These are phyloP conservation scores for Geotrypetes seraphini DNA, from an alignment of 2,797 vertebrate species.

Conservation along the genomic window DNA sequence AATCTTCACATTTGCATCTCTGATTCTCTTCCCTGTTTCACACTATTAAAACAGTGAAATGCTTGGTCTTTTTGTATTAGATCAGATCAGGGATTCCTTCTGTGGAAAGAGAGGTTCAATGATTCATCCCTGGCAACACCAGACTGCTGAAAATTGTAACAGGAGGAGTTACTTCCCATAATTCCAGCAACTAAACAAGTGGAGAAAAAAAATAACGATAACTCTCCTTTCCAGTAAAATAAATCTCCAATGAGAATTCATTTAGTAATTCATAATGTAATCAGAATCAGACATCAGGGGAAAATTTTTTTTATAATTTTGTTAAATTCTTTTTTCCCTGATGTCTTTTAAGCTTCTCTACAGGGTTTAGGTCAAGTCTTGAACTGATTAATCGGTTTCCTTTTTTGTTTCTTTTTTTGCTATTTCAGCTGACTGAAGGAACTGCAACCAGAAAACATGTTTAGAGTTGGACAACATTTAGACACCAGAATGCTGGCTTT, in stretches of 20 bases:
- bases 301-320: no score
- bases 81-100: no score
- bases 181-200: neutral
- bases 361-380: neutral
- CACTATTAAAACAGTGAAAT: no score
- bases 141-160: fast-evolving
- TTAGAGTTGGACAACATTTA: no score
- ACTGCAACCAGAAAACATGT: no score
- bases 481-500: no score
- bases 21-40: no score
- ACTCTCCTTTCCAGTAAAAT: neutral
- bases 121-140: no score
- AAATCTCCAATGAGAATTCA: neutral
- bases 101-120: no score
- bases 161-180: neutral
- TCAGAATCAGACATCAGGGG: neutral
- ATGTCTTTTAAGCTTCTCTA: neutral
- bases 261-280: neutral
- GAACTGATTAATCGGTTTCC: neutral
- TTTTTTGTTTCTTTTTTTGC: neutral
- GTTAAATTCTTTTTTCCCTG: no score
- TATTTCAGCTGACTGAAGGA: neutral
- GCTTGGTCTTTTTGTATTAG: no score
- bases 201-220: neutral
- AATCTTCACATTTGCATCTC: no score